Evolutionary conservation across 1,140 invertebrate genomes (phyloP), one percentile per base, ranked within the genome.

Genomic region (Drosophila ananassae): DNA sequence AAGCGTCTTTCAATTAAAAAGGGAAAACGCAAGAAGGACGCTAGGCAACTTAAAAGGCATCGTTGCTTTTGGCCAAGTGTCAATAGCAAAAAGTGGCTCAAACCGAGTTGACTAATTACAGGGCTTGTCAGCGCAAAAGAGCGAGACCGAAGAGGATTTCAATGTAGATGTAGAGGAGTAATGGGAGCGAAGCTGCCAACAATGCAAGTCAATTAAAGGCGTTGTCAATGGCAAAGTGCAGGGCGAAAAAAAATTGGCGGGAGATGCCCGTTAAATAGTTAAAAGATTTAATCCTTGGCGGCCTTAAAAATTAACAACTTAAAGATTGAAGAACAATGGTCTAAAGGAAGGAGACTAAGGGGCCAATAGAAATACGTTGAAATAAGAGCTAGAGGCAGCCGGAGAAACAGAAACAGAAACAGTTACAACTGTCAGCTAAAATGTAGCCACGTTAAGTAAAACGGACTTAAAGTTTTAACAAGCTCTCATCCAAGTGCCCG

Each of bases 381-480:
- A 56, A 59, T 67, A 52, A 63, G 59, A 67, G 73, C 51, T 59
- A 74, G 63, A 73, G 60, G 51, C 66, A 37, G 34, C 12, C 13
- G 41, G 41, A 41, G 39, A 44, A 44, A 12, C 63, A 51, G 30
- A 25, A 73, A 25, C 71, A 57, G 56, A 72, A 83, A 63, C 79
- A 83, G 79, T 83, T 83, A 83, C 79, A 83, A 83, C 82, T 87
- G 82, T 87, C 83, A 87, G 79, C 74, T 71, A 89, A 89, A 77
- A 75, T 79, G 78, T 64, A 89, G 82, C 79, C 83, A 81, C 84
- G 83, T 87, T 87, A 89, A 87, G 82, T 87, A 87, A 87, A 87
- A 87, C 75, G 79, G 82, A 87, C 82, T 87, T 89, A 87, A 87
- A 87, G 82, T 87, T 87, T 87, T 87, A 87, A 87, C 82, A 89